Conservation (phyloP, 1,140 invertebrate genomes). For the Spodoptera frugiperda region DNA sequence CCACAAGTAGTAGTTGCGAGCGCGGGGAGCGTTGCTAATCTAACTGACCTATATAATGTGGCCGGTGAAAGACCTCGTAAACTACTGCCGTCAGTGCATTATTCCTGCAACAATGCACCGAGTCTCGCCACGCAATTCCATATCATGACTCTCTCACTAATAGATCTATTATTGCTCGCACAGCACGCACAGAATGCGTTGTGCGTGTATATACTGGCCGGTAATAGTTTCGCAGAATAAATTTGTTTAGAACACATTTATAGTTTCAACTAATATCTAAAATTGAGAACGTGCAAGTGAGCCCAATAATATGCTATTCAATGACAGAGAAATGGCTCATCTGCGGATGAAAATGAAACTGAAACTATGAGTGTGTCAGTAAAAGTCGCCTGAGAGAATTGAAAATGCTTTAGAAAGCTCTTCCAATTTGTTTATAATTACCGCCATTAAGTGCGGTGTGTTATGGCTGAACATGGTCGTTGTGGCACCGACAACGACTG, state of each 20-base stretch:
- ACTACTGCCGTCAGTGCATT: conserved; percentile 80
- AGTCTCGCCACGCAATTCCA: conserved; percentile 61
- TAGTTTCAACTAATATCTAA: conserved; percentile 50
- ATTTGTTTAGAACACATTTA: conserved; percentile 67
- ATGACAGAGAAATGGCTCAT: conserved; percentile 7
- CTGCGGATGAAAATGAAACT: conserved; percentile 13
- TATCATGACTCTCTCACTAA: conserved; percentile 60
- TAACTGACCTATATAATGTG: conserved; percentile 84
- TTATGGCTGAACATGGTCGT: conserved; percentile 10
- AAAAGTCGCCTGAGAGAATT: neutral
- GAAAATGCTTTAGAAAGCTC: conserved; percentile 31
- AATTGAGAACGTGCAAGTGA: conserved; percentile 30
- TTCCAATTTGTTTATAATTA: conserved; percentile 25
- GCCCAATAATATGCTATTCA: conserved; percentile 18
- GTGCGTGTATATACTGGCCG: conserved; percentile 46
- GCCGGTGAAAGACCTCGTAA: conserved; percentile 84
- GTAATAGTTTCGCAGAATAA: conserved; percentile 73
- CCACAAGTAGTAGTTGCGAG: conserved; percentile 36
- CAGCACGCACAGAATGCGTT: conserved; percentile 30
- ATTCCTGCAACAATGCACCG: conserved; percentile 73
- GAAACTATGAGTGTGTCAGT: conserved; percentile 6
- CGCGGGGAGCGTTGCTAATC: conserved; percentile 78
- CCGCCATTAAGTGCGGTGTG: conserved; percentile 3
- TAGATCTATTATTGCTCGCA: conserved; percentile 58
- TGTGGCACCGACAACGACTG: conserved; percentile 2